phyloP scores from a whole-genome alignment of 1,140 invertebrate genomes.

The Spodoptera frugiperda region DNA sequence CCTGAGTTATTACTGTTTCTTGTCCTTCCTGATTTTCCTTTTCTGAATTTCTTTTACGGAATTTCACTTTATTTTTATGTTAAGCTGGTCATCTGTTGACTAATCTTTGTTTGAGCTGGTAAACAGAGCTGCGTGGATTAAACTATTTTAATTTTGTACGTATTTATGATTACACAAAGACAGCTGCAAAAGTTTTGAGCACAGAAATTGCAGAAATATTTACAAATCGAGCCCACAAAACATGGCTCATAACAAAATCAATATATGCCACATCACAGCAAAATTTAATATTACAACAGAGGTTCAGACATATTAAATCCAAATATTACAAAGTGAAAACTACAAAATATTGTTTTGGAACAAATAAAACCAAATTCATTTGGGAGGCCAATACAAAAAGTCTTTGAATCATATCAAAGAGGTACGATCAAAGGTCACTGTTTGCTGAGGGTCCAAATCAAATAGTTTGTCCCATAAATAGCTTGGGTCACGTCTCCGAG shows the following conservation, averaged over 20 bases:
- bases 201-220: background rate
- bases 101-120: no score
- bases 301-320: constrained; percentile 13
- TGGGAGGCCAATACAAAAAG: constrained; percentile 49
- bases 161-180: no score
- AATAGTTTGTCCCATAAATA: constrained; percentile 52
- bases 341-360: constrained; percentile 42
- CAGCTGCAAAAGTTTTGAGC: no score
- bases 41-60: constrained; percentile 14
- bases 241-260: constrained; percentile 4
- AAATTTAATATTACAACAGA: constrained; percentile 21
- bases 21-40: constrained; percentile 12
- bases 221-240: background rate
- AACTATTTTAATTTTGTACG: no score
- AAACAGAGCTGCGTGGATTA: no score
- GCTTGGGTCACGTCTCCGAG: constrained; percentile 43
- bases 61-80: no score
- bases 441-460: constrained; percentile 50
- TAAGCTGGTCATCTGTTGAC: no score
- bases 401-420: constrained; percentile 49
- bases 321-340: constrained; percentile 25
- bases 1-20: constrained; percentile 17
- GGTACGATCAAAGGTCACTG: constrained; percentile 49
- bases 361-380: constrained; percentile 52
- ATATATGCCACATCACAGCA: constrained; percentile 10